Percentiles rank a stretch among this genome's conserved stretches.
Conservation (phyloP, 2,797 vertebrate genomes). For the Micromesistius poutassou region DNA sequence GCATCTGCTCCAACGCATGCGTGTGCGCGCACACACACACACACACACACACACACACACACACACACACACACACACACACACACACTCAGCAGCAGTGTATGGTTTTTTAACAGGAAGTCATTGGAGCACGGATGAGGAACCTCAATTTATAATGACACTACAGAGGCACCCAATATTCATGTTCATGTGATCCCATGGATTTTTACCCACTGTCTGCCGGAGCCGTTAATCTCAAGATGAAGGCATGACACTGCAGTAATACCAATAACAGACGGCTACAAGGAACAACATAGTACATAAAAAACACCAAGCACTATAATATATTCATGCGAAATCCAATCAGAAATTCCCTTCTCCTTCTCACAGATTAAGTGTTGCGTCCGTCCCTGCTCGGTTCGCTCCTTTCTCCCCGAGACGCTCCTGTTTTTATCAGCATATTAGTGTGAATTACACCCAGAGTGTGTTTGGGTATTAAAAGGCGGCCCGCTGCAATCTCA, state of each 20-base stretch:
- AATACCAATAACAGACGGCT: background rate
- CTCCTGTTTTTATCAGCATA: conserved; percentile 50
- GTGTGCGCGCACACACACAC: background rate
- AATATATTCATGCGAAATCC: conserved; percentile 31
- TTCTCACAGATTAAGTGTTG: conserved; percentile 33
- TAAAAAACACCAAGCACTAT: conserved; percentile 28
- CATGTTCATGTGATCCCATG: conserved; percentile 17
- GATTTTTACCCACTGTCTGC: conserved; percentile 10
- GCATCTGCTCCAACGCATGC: background rate
- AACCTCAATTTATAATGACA: conserved; percentile 30
- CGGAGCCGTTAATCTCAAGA: conserved; percentile 29
- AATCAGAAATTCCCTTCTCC: conserved; percentile 4
- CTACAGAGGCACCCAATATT: conserved; percentile 29
- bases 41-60: too few species aligned
- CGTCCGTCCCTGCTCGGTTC: conserved; percentile 27
- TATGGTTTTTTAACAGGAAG: conserved; percentile 31
- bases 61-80: background rate
- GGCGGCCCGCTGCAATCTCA: conserved; percentile 59
- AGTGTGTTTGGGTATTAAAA: conserved; percentile 36
- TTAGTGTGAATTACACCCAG: conserved; percentile 59
- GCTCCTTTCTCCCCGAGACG: conserved; percentile 27
- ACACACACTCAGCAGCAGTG: background rate
- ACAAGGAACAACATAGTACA: conserved; percentile 27
- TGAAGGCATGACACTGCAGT: conserved; percentile 13
- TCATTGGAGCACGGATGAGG: conserved; percentile 28